phyloP scores from a whole-genome alignment of 2,113 vertebrate species.

The Malurus elegans region DNA sequence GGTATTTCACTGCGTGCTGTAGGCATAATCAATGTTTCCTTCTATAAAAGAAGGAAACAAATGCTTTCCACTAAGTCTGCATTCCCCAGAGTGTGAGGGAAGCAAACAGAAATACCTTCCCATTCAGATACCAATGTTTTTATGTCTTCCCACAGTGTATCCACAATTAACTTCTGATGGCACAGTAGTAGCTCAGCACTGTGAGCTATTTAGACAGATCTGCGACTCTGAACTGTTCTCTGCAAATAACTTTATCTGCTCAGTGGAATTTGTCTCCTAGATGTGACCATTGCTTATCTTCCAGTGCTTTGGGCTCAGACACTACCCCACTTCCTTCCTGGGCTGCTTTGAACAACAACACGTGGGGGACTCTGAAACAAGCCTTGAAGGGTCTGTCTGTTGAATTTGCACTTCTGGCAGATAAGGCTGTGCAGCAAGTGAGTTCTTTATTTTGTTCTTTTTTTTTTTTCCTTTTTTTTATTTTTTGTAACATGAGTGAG shows the following conservation, averaged over 20 bases:
- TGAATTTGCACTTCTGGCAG: conserved; percentile 89
- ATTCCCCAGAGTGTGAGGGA: background rate
- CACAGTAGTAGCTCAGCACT: background rate
- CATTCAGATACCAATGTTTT: background rate
- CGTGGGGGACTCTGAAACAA: conserved; percentile 86
- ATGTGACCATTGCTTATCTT: background rate
- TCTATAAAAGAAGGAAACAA: background rate
- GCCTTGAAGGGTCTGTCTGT: conserved; percentile 91
- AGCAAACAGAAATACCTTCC: background rate
- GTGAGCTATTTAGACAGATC: background rate
- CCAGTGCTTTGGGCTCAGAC: conserved; percentile 88
- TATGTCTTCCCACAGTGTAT: background rate
- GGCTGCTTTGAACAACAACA: conserved; percentile 81
- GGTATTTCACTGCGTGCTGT: background rate
- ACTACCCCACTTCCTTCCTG: conserved; percentile 84
- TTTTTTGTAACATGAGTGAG: background rate
- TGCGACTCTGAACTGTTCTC: background rate
- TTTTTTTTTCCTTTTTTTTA: fast-evolving
- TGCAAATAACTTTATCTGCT: background rate
- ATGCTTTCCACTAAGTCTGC: background rate
- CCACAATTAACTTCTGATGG: background rate
- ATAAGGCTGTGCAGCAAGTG: conserved; percentile 95
- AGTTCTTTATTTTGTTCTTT: background rate
- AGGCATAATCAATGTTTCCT: background rate
- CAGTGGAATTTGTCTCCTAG: background rate